Percentiles rank a stretch among this genome's conserved stretches.
phyloP scores from a whole-genome alignment of 2,113 vertebrate species.

The Porphyrio hochstetteri region DNA sequence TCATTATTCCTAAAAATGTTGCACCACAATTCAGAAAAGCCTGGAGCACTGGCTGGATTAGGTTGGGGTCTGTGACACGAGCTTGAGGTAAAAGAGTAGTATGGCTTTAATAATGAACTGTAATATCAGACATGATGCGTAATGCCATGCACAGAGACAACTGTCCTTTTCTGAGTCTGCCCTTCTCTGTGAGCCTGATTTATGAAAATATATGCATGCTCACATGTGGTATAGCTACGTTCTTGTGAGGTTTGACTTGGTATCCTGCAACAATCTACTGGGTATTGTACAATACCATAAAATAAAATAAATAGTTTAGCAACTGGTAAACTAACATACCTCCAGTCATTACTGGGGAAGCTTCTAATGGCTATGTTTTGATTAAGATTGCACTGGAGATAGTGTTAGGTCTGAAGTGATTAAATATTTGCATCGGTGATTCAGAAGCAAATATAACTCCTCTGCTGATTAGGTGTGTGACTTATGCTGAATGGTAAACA shows the following conservation, averaged over 20 bases:
- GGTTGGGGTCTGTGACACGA: not conserved
- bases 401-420: constrained; percentile 30
- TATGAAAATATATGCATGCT: not conserved
- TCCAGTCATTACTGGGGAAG: not conserved
- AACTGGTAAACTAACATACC: not conserved
- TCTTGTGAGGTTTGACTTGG: not conserved
- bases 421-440: constrained; percentile 53
- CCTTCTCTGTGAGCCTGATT: not conserved
- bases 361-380: constrained; percentile 26
- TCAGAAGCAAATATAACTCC: constrained; percentile 45
- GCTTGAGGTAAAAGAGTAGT: not conserved
- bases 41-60: not conserved
- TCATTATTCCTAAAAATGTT: not conserved
- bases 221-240: not conserved
- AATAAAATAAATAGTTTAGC: not conserved
- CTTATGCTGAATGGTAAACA: constrained; percentile 45
- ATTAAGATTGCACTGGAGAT: constrained; percentile 19
- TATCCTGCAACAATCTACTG: not conserved
- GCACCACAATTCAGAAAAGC: not conserved
- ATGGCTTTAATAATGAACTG: not conserved
- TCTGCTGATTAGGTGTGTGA: constrained; percentile 25
- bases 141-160: not conserved
- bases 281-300: not conserved
- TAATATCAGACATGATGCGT: not conserved
- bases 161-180: not conserved